Conservation (phyloP, 1,140 invertebrate species). For the Anagrus nilaparvatae region DNA sequence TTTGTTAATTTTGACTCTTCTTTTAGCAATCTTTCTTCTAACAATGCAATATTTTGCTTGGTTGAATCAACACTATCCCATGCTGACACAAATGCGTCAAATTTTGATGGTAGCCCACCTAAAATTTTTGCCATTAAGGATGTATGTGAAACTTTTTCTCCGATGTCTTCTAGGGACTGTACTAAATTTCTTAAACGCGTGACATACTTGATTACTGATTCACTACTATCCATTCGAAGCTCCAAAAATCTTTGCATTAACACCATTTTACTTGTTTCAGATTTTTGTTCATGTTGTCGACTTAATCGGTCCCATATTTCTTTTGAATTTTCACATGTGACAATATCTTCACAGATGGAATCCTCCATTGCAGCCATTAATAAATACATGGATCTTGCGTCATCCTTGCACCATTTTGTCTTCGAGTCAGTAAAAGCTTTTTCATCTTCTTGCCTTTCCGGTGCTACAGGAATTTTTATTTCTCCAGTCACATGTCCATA, state of each 20-base stretch:
- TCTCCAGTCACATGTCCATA: no score
- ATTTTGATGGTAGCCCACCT: slow-evolving; percentile 22
- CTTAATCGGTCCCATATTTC: background rate
- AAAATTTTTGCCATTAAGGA: slow-evolving; percentile 27
- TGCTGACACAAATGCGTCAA: slow-evolving; percentile 18
- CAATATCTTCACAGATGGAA: no score
- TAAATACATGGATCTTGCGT: no score
- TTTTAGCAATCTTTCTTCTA: slow-evolving; percentile 22
- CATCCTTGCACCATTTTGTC: no score
- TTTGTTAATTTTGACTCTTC: slow-evolving; percentile 18
- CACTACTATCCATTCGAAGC: slow-evolving; percentile 1
- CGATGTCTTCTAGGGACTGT: slow-evolving; percentile 19
- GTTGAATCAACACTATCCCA: slow-evolving; percentile 23
- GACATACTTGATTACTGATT: slow-evolving; percentile 13
- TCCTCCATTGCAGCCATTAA: no score
- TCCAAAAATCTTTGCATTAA: background rate
- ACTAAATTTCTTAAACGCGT: slow-evolving; percentile 21
- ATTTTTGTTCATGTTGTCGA: slow-evolving; percentile 1
- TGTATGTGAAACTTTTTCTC: slow-evolving; percentile 20
- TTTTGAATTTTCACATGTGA: background rate
- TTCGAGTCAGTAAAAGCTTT: no score
- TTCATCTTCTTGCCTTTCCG: no score
- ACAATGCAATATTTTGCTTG: slow-evolving; percentile 22
- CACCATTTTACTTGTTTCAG: background rate
- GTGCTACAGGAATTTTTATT: no score